These are phyloP conservation scores for Yponomeuta sedellus DNA, from an alignment of 2,888 invertebrate species.

Conservation along the genomic window DNA sequence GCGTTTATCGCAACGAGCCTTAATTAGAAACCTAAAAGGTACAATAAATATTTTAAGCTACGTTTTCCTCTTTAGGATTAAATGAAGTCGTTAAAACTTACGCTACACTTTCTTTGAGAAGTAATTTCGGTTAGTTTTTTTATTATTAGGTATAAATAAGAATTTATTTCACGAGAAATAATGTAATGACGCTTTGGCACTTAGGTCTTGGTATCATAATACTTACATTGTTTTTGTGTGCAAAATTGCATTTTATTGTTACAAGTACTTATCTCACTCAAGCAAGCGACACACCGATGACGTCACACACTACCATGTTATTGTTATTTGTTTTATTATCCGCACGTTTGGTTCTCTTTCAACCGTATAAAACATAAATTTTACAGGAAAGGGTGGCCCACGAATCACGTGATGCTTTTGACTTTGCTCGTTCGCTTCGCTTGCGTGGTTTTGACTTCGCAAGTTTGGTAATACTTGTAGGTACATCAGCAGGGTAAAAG, in stretches of 20 bases:
- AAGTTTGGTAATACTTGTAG: too few relatives aligned
- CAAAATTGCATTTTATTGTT: background rate
- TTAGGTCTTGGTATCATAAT: constrained; percentile 41
- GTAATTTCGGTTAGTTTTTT: background rate
- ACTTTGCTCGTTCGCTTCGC: too few relatives aligned
- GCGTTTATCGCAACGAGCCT: background rate
- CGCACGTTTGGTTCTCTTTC: background rate
- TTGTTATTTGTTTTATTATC: background rate
- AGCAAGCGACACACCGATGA: background rate
- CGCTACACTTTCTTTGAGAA: background rate
- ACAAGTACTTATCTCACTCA: background rate
- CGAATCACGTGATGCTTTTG: too few relatives aligned
- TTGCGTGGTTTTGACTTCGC: too few relatives aligned
- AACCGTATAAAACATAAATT: background rate
- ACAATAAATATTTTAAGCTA: background rate
- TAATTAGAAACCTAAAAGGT: background rate
- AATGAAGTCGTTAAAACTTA: too few relatives aligned
- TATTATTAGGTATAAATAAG: background rate
- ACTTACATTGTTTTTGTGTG: background rate
- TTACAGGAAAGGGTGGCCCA: too few relatives aligned
- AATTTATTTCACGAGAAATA: constrained; percentile 18
- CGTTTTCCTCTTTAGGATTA: too few relatives aligned
- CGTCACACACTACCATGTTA: background rate
- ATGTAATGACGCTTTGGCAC: constrained; percentile 53
- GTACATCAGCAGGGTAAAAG: too few relatives aligned